These are phyloP conservation scores for Strigamia transsilvanica DNA, from an alignment of 2,888 invertebrate genomes.

Conservation along the genomic window DNA sequence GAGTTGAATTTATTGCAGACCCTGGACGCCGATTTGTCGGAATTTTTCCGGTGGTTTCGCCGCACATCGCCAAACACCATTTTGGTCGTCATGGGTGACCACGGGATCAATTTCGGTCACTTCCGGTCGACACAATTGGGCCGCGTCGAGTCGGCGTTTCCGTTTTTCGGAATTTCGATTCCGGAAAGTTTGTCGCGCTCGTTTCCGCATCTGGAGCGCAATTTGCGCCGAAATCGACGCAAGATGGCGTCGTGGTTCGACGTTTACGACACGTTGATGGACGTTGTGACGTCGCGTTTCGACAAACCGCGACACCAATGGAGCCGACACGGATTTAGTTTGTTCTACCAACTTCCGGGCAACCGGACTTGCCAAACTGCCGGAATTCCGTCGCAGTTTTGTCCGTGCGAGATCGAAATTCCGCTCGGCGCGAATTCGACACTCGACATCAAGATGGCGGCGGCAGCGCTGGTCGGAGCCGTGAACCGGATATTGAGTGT, in stretches of 20 bases:
- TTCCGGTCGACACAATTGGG: constrained; percentile 68
- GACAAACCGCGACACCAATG: background rate
- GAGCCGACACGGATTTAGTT: constrained; percentile 72
- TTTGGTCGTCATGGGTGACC: constrained; percentile 62
- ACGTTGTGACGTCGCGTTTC: constrained; percentile 69
- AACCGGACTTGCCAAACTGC: constrained; percentile 80
- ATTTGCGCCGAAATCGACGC: constrained; percentile 73
- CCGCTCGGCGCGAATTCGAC: constrained; percentile 65
- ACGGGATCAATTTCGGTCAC: constrained; percentile 63
- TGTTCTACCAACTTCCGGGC: constrained; percentile 77
- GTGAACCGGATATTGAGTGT: constrained; percentile 74
- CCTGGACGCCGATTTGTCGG: constrained; percentile 63
- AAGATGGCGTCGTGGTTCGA: constrained; percentile 86
- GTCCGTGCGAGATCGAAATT: constrained; percentile 79
- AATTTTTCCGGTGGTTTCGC: constrained; percentile 58
- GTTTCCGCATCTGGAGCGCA: constrained; percentile 72
- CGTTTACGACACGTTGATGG: constrained; percentile 78
- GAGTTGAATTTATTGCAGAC: constrained; percentile 73
- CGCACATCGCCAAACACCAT: constrained; percentile 56
- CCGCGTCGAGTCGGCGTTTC: constrained; percentile 83
- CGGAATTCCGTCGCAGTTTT: constrained; percentile 83
- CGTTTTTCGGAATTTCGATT: constrained; percentile 77
- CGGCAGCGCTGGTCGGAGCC: constrained; percentile 71
- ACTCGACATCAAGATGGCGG: constrained; percentile 65
- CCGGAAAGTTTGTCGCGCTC: constrained; percentile 76